Evolutionary conservation across 2,113 vertebrate genomes (phyloP).

Genomic region (Cacatua alba): DNA sequence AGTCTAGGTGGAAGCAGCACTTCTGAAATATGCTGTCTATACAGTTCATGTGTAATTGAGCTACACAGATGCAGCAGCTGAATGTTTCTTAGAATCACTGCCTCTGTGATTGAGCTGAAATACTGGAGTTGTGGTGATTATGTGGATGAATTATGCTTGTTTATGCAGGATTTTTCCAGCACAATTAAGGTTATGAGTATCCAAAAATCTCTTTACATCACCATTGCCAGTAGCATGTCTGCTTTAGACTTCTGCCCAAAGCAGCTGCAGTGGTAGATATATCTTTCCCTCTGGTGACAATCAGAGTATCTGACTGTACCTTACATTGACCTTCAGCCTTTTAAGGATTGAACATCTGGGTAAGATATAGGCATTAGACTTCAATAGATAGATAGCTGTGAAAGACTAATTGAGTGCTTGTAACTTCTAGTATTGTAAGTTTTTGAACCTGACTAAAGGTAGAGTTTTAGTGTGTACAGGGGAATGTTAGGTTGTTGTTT

Average conservation of each 20-base stretch:
- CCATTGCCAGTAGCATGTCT: rapidly evolving
- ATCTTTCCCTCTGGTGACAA: neutral
- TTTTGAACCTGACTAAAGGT: neutral
- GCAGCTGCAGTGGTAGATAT: neutral
- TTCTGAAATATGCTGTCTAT: neutral
- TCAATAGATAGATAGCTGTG: neutral
- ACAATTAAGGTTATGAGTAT: neutral
- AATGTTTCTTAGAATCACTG: neutral
- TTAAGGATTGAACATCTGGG: neutral
- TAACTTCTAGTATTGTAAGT: neutral
- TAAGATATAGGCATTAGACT: neutral
- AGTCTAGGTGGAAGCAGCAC: neutral
- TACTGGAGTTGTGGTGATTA: neutral
- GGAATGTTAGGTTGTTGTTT: neutral
- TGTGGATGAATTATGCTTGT: neutral
- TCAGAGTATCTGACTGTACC: neutral
- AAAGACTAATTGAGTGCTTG: neutral
- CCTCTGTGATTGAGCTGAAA: neutral
- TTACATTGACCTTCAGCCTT: neutral
- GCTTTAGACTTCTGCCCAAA: neutral
- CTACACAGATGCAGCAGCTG: neutral
- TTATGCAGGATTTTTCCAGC: neutral
- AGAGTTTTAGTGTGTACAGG: neutral
- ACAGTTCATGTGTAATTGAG: neutral
- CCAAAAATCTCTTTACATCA: neutral